Evolutionary conservation across 2,113 vertebrate genomes (phyloP), one percentile per base, ranked within the genome.

Genomic region (Fregata magnificens): DNA sequence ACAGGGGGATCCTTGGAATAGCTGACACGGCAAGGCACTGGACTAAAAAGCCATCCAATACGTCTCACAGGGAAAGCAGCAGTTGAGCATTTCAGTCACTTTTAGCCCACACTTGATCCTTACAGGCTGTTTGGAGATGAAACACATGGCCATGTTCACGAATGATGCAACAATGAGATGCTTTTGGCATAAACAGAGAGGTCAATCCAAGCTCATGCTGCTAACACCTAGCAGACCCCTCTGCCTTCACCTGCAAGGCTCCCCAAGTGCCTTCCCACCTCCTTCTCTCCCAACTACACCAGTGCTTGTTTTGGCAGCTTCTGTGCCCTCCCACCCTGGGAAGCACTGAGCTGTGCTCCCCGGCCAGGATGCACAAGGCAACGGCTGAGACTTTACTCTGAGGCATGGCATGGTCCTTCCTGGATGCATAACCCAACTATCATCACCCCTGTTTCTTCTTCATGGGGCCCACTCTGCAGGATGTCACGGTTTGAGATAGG

Each of bases 191-290:
- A 3, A 47, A 6, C 15, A 11, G 74, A n/a, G 58, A 40, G 45
- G 28, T 18, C 28, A 42, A 34, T 40, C 19, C 59, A 45, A 15
- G 50, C 63, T 81, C 47, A 49, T 0, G 1, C 45, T 83, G 72
- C 45, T 38, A 7, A 82, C 10, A 34, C 42, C 34, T 66, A 63
- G 26, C 50, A 70, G 53, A 72, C 11, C 22, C n/a, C 44, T 65
- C 55, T 0, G 0, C 40, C 49, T 32, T n/a, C 59, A 32, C 31
- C n/a, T 6, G 1, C 8, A 4, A 13, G 25, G 3, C 16, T 8
- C 38, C 31, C 55, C 0, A 0, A 22, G 69, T 18, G 28, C 28
- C 40, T 42, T 26, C 16, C 38, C 85, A 42, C 26, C n/a, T 45
- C 45, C 45, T 82, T n/a, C 56, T 56, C 34, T 62, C 7, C 47